phyloP scores from a whole-genome alignment of 2,797 vertebrate genomes.

The Danio tinwini region DNA sequence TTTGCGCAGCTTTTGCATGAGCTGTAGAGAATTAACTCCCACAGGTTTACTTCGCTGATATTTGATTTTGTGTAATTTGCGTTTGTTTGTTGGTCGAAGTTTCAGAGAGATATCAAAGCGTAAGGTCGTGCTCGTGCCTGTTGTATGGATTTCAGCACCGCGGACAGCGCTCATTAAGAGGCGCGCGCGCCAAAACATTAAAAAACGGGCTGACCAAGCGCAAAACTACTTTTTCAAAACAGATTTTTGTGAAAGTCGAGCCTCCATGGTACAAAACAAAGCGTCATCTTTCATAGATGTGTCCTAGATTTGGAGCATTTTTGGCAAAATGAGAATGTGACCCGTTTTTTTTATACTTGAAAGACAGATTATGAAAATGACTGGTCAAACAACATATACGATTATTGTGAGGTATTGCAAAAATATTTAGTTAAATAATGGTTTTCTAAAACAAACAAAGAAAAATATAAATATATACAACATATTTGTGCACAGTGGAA shows the following conservation, averaged over 20 bases:
- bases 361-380: background rate
- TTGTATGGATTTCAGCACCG: conserved; percentile 40
- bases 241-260: background rate
- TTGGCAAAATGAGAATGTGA: background rate
- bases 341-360: background rate
- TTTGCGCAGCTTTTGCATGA: background rate
- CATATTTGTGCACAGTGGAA: background rate
- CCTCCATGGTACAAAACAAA: background rate
- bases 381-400: background rate
- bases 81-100: conserved; percentile 17
- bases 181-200: background rate
- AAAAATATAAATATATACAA: too few species aligned
- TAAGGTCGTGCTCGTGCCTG: background rate
- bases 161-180: conserved; percentile 57
- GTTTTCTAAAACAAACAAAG: too few species aligned
- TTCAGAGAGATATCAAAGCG: background rate
- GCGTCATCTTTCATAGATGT: background rate
- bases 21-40: background rate
- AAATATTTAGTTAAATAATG: background rate
- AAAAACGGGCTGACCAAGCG: background rate
- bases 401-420: background rate
- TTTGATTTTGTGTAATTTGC: background rate
- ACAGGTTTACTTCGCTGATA: background rate
- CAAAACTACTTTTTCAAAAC: conserved; percentile 4
- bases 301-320: conserved; percentile 1